phyloP scores from a whole-genome alignment of 2,888 invertebrate species.

The Thecocarcelia acutangulata region DNA sequence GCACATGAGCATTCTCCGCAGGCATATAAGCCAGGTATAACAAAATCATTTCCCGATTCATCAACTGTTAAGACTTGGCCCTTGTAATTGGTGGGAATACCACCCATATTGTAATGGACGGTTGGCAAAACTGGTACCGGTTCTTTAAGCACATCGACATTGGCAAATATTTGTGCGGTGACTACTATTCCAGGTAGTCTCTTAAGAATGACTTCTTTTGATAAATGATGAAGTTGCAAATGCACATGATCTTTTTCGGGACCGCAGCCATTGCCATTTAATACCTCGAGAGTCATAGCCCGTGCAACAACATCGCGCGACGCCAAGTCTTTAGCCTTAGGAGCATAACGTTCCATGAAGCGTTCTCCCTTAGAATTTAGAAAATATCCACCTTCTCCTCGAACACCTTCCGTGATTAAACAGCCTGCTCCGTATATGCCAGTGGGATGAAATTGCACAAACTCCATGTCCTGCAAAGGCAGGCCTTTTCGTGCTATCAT shows the following conservation, averaged over 20 bases:
- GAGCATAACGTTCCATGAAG: conserved; percentile 99
- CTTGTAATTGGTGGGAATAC: conserved; percentile 96
- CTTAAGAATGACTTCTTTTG: conserved; percentile 91
- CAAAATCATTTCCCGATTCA: conserved; percentile 73
- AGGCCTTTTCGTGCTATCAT: conserved; percentile 96
- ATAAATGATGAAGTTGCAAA: conserved; percentile 96
- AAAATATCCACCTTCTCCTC: conserved; percentile 98
- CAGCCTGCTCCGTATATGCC: conserved; percentile 99
- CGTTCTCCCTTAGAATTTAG: conserved; percentile 98
- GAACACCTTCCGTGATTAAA: conserved; percentile 97
- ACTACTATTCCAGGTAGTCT: conserved; percentile 97
- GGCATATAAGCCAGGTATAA: conserved; percentile 94
- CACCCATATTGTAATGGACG: conserved; percentile 99
- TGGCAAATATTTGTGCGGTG: conserved; percentile 99
- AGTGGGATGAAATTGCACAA: conserved; percentile 99
- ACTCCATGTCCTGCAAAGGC: conserved; percentile 97
- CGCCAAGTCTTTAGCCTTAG: conserved; percentile 97
- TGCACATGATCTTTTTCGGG: conserved; percentile 97
- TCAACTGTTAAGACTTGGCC: conserved; percentile 87
- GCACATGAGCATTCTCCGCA: conserved; percentile 97
- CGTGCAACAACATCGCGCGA: conserved; percentile 98
- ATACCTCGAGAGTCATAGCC: conserved; percentile 97
- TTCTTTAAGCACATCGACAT: conserved; percentile 99
- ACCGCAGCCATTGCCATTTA: conserved; percentile 97
- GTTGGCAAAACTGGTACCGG: conserved; percentile 99